phyloP scores from a whole-genome alignment of 2,797 vertebrate genomes.

The Todus mexicanus region DNA sequence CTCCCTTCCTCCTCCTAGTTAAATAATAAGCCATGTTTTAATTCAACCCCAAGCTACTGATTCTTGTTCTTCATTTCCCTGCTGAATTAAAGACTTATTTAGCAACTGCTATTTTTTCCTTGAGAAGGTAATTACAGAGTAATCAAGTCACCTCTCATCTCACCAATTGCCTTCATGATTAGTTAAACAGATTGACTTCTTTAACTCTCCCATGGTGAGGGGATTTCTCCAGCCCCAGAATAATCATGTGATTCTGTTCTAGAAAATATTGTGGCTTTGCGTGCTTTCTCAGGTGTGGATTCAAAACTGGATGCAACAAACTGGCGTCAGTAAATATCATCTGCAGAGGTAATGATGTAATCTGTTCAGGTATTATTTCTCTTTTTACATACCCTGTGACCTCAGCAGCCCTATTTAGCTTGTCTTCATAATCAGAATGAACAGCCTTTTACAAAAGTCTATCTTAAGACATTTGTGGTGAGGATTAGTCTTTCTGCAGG shows the following conservation, averaged over 20 bases:
- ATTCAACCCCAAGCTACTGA: neutral
- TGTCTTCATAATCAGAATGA: neutral
- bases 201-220: neutral
- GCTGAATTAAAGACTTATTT: neutral
- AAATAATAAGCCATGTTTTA: slow-evolving; percentile 11
- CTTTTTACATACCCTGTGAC: neutral
- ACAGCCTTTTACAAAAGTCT: neutral
- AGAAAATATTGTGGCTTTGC: neutral
- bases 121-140: slow-evolving; percentile 30
- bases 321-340: neutral
- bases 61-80: slow-evolving; percentile 7
- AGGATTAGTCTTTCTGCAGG: neutral
- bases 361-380: neutral
- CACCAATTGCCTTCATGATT: neutral
- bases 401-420: neutral
- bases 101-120: neutral
- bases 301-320: neutral
- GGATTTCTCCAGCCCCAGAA: neutral
- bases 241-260: neutral
- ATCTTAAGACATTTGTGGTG: neutral
- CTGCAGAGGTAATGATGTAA: neutral
- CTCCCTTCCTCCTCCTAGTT: neutral
- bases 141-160: slow-evolving; percentile 21
- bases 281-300: neutral
- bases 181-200: slow-evolving; percentile 28